Conservation (phyloP, 2,888 invertebrate species). For the Polymixis flavicincta region DNA sequence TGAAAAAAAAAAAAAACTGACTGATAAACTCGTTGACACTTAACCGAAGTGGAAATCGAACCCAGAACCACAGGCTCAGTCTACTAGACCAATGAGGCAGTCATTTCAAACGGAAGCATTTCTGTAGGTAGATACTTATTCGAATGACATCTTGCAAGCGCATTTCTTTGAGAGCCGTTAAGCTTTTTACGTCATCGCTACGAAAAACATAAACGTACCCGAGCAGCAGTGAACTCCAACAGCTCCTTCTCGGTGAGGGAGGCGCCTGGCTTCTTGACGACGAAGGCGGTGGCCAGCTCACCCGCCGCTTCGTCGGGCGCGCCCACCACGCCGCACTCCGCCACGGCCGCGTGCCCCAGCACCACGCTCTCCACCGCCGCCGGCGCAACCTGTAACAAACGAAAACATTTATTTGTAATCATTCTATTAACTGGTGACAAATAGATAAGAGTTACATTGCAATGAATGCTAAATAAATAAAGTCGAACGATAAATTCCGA, state of each 20-base stretch:
- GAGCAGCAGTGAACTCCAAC: conserved; percentile 89
- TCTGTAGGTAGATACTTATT: too few species aligned
- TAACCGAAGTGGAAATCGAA: not conserved
- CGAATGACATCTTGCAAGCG: not conserved
- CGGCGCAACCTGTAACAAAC: conserved; percentile 91
- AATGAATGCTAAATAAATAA: not conserved
- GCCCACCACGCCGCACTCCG: conserved; percentile 95
- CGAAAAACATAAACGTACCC: conserved; percentile 53
- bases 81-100: not conserved
- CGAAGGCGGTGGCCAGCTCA: conserved; percentile 94
- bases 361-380: conserved; percentile 95
- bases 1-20: too few species aligned
- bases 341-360: conserved; percentile 92
- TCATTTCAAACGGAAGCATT: not conserved
- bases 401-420: not conserved
- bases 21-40: not conserved
- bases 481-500: not conserved
- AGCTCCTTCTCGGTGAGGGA: conserved; percentile 90
- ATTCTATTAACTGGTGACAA: not conserved
- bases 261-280: conserved; percentile 91
- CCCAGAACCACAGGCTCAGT: not conserved
- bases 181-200: not conserved
- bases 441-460: not conserved
- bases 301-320: conserved; percentile 93
- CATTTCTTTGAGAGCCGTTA: not conserved